A percentile compares a stretch with the other conserved stretches of the same genome.
phyloP scores from a whole-genome alignment of 1,140 invertebrate species.

The Caenorhabditis brenneri region DNA sequence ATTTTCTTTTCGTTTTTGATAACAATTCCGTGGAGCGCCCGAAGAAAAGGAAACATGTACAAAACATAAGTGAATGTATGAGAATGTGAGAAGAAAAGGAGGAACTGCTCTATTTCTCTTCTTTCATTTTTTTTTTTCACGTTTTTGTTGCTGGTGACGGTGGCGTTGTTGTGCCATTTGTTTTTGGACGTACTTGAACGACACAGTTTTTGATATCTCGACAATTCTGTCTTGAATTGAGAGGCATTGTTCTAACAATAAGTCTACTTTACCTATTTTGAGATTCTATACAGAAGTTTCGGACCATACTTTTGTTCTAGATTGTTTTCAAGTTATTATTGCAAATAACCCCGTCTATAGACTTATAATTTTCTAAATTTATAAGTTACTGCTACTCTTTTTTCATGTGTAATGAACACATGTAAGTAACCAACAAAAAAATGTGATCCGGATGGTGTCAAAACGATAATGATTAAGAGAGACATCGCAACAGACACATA shows the following conservation, averaged over 20 bases:
- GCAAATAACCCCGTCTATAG: too few species aligned
- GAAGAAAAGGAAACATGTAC: conserved; percentile 16
- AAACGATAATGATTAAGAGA: conserved; percentile 28
- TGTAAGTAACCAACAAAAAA: not conserved
- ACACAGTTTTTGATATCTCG: not conserved
- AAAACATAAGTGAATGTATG: conserved; percentile 35
- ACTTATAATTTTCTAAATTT: too few species aligned
- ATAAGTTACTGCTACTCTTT: not conserved
- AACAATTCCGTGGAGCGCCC: conserved; percentile 29
- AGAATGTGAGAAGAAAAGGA: conserved; percentile 18
- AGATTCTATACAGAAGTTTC: too few species aligned
- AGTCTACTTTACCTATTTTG: too few species aligned
- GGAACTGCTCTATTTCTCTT: conserved; percentile 4
- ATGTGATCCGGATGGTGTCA: not conserved
- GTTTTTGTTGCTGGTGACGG: not conserved
- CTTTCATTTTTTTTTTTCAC: not conserved
- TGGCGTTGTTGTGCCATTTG: not conserved
- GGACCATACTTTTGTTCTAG: too few species aligned
- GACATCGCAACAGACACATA: not conserved
- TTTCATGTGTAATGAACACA: not conserved
- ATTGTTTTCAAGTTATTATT: too few species aligned
- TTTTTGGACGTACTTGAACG: not conserved
- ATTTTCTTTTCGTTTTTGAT: conserved; percentile 5
- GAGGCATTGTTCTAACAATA: not conserved
- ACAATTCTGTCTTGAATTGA: not conserved